Evolutionary conservation across 2,888 invertebrate species (phyloP).

Genomic region (Crocallis elinguaria): DNA sequence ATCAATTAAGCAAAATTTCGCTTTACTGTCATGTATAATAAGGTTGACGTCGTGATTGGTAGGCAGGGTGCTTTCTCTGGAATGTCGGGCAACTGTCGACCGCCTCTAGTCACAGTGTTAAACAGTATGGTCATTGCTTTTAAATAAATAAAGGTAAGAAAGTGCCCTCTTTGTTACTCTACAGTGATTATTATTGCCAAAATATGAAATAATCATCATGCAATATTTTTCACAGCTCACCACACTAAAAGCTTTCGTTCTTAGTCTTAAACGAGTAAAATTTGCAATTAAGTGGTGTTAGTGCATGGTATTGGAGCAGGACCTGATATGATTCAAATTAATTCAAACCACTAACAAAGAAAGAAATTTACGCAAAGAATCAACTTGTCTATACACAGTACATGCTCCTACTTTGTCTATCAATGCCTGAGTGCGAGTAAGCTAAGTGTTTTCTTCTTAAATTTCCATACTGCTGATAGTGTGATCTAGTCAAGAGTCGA

Average conservation of each 20-base stretch:
- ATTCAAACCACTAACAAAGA: no score
- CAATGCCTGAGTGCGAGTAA: neutral
- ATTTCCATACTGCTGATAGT: constrained; percentile 17
- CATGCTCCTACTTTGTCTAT: neutral
- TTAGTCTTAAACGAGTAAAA: no score
- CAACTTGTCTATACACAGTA: no score
- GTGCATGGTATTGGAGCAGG: no score
- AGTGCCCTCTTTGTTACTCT: no score
- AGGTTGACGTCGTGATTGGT: constrained; percentile 48
- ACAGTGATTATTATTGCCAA: no score
- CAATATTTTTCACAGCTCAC: no score
- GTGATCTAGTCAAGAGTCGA: constrained; percentile 29
- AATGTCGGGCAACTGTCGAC: constrained; percentile 64
- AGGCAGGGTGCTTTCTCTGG: constrained; percentile 58
- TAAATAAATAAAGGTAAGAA: neutral
- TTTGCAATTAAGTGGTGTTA: no score
- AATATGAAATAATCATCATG: no score
- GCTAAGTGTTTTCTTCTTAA: neutral
- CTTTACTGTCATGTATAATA: constrained; percentile 52
- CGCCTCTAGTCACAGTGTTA: constrained; percentile 5
- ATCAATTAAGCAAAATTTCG: constrained; percentile 31
- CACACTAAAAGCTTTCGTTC: no score
- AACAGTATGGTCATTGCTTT: constrained; percentile 3
- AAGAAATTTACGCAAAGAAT: no score
- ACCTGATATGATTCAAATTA: no score